phyloP scores from a whole-genome alignment of 2,113 vertebrate species.

The Hippopotamus amphibius region DNA sequence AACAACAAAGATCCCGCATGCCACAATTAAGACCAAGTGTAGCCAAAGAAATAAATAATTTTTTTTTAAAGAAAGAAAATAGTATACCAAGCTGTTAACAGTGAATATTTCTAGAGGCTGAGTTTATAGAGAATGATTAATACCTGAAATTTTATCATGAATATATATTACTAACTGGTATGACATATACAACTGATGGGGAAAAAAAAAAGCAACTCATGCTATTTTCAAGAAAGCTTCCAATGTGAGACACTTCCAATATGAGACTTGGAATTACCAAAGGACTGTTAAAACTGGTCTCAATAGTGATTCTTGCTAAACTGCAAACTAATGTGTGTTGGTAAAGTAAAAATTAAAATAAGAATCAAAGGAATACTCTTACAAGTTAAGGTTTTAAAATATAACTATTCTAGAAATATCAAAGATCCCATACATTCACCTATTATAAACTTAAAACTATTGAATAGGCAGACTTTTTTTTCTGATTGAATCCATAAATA shows the following conservation, averaged over 20 bases:
- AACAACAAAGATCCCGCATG: too few species aligned
- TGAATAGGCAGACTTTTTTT: not conserved
- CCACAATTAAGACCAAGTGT: too few species aligned
- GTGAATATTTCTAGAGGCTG: not conserved
- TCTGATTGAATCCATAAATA: not conserved
- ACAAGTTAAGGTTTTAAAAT: slow-evolving; percentile 36
- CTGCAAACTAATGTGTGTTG: not conserved
- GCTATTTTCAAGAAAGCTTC: slow-evolving; percentile 28
- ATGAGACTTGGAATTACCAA: not conserved
- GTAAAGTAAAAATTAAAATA: slow-evolving; percentile 18
- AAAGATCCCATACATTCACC: not conserved
- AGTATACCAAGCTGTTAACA: not conserved
- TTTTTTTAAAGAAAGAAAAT: not conserved
- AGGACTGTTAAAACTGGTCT: not conserved
- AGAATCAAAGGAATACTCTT: not conserved
- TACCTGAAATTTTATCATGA: not conserved
- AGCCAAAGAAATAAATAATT: too few species aligned
- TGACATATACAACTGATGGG: not conserved
- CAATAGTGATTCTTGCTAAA: not conserved
- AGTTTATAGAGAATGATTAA: slow-evolving; percentile 19
- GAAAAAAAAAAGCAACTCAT: not conserved
- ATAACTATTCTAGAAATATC: slow-evolving; percentile 34
- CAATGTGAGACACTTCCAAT: not conserved
- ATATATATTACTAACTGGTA: not conserved
- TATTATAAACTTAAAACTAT: not conserved